Evolutionary conservation across 2,888 invertebrate species (phyloP), one percentile per base, ranked within the genome.

Genomic region (Ischnus inquisitorius): DNA sequence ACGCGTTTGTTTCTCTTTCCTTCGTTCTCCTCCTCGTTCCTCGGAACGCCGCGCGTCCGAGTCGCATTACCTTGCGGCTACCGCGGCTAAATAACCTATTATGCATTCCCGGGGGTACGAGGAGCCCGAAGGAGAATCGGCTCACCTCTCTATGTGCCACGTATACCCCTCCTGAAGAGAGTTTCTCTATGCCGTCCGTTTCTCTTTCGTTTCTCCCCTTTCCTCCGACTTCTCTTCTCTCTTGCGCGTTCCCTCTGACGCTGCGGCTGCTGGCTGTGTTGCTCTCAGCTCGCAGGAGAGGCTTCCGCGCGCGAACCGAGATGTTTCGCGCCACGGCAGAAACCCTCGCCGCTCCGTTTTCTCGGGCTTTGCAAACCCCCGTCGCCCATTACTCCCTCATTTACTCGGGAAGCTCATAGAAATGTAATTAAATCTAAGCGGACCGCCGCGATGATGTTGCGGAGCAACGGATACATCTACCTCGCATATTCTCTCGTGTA

Each of bases 21-120:
- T 71, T 75, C 60, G 34, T 68, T 48, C 67, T 68, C 39, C 67
- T 68, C 39, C 8, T 16, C 16, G 34, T 60, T 8, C 48, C 60
- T 65, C 48, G 60, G 28, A 34, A 43, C 57, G 54, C 69, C 67
- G 69, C 67, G 82, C 86, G 80, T 85, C 84, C 84, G 77, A 82
- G 82, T 83, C 75, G 84, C 86, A 88, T 87, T 87, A 88, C 85
- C 86, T 86, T 82, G 86, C 80, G 87, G 84, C 85, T 86, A 82
- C 82, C 88, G 85, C 87, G 85, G 88, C 89, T 90, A 91, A 91
- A 90, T 90, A 91, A 90, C 89, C 90, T 88, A 91, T 92, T 92
- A 91, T 90, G 88, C 90, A 90, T 90, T 90, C 88, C 87, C 86
- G 77, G 77, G 71, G 75, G 79, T 79, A 75, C 71, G 62, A 57